Conservation (phyloP, 2,113 vertebrate species). For the Casuarius casuarius region DNA sequence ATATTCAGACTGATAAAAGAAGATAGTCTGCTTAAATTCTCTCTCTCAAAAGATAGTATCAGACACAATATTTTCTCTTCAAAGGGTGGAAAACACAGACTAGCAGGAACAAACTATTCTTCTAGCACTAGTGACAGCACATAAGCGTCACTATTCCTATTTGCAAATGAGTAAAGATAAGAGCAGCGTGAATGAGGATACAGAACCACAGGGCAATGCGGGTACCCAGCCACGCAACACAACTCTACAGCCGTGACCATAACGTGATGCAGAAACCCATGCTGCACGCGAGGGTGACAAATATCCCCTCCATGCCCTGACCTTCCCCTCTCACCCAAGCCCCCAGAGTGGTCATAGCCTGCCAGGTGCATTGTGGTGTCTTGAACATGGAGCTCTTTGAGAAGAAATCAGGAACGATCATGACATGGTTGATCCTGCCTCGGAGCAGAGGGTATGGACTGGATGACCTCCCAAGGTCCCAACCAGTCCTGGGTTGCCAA, state of each 20-base stretch:
- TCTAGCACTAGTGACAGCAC: neutral
- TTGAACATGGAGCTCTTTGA: neutral
- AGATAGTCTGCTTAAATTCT: neutral
- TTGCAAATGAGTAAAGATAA: neutral
- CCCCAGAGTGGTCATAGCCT: neutral
- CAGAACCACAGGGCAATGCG: neutral
- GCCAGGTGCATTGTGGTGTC: neutral
- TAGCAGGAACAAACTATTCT: neutral
- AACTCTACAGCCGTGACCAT: fast-evolving
- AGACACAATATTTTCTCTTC: neutral
- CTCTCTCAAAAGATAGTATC: neutral
- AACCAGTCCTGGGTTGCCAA: neutral
- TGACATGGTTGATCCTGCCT: neutral
- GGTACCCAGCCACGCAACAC: neutral
- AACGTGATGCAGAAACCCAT: neutral
- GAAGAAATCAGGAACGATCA: neutral
- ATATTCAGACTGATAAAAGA: constrained; percentile 5
- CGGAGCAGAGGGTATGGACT: neutral
- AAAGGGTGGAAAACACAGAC: neutral
- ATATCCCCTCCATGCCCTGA: neutral
- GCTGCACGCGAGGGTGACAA: fast-evolving
- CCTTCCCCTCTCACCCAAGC: neutral
- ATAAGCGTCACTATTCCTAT: neutral
- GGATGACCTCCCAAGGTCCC: neutral
- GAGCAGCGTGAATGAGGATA: fast-evolving